A percentile compares a stretch with the other conserved stretches of the same genome.
These are phyloP conservation scores for Pantherophis alleghaniensis DNA, from an alignment of 2,797 vertebrate species.

Conservation along the genomic window DNA sequence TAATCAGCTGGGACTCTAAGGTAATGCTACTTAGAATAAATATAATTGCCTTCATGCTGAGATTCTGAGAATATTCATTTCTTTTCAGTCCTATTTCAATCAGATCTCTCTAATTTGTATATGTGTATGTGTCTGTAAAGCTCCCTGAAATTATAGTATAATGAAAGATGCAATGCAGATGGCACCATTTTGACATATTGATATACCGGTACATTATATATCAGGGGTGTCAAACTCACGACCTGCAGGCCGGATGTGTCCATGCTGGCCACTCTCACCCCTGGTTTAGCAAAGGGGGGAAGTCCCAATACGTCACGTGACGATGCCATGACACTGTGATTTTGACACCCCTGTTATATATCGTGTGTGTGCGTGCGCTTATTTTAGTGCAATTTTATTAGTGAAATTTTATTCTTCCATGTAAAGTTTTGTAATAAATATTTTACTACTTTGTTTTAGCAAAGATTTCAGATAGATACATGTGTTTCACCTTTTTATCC, in stretches of 20 bases:
- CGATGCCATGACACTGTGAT: too few relatives aligned
- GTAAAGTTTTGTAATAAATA: background rate
- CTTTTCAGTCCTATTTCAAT: background rate
- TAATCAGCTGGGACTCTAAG: background rate
- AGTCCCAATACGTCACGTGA: too few relatives aligned
- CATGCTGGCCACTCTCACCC: too few relatives aligned
- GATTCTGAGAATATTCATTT: background rate
- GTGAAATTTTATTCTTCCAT: background rate
- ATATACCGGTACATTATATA: background rate
- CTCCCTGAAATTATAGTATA: background rate
- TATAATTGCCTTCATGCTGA: background rate
- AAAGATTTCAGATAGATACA: background rate
- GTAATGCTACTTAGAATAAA: background rate
- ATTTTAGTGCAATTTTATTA: background rate
- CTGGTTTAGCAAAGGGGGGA: too few relatives aligned
- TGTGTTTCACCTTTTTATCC: conserved; percentile 37
- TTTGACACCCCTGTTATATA: too few relatives aligned
- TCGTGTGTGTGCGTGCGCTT: background rate
- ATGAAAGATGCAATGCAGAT: background rate
- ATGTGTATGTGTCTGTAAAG: background rate
- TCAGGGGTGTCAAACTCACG: too few relatives aligned
- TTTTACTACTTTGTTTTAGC: background rate
- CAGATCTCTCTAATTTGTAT: background rate
- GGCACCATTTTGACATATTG: background rate
- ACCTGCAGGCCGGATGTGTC: too few relatives aligned